Evolutionary conservation across 2,113 vertebrate genomes (phyloP).

Genomic region (Pedionomus torquatus): DNA sequence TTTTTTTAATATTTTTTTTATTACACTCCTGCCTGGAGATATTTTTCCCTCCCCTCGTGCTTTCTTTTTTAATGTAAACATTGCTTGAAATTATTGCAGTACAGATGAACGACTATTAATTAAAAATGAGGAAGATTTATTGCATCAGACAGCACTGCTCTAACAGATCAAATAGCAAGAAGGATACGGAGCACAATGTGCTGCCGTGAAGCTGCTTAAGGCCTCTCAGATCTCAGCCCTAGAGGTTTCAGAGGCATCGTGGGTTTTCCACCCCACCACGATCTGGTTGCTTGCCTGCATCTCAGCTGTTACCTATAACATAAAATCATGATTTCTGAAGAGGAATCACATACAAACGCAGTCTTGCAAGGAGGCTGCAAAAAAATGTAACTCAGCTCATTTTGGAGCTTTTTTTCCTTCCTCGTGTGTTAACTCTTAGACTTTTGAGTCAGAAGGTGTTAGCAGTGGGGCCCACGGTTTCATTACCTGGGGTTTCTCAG

Average conservation of each 20-base stretch:
- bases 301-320: neutral
- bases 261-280: neutral
- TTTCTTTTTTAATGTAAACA: slow-evolving; percentile 37
- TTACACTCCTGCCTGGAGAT: slow-evolving; percentile 13
- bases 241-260: neutral
- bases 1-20: neutral
- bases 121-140: slow-evolving; percentile 67
- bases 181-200: neutral
- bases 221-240: slow-evolving; percentile 6
- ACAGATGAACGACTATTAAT: slow-evolving; percentile 57
- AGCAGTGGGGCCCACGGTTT: neutral
- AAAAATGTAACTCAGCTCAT: neutral
- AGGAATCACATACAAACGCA: neutral
- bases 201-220: neutral
- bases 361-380: neutral
- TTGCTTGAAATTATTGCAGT: slow-evolving; percentile 61
- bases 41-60: neutral
- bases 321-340: neutral
- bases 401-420: neutral
- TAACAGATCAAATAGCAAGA: slow-evolving; percentile 49
- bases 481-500: neutral
- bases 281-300: neutral
- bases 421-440: neutral
- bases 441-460: neutral
- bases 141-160: neutral